These are phyloP conservation scores for Podarcis siculus DNA, from an alignment of 2,797 vertebrate genomes.

Conservation along the genomic window DNA sequence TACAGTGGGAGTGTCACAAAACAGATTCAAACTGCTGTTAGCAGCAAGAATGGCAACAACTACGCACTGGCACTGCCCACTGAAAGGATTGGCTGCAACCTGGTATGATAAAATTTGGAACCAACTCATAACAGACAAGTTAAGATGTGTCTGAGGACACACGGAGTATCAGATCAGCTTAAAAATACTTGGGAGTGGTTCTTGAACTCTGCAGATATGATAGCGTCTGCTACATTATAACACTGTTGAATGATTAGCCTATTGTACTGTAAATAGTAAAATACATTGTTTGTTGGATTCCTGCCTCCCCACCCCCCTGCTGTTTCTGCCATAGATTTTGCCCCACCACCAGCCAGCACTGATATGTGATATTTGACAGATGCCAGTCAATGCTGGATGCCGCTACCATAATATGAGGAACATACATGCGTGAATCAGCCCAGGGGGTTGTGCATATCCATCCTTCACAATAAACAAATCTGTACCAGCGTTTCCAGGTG, in stretches of 20 bases:
- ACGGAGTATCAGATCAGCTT: neutral
- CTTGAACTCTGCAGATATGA: neutral
- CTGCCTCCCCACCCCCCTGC: neutral
- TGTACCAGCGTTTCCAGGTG: neutral
- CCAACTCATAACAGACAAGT: neutral
- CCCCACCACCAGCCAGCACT: neutral
- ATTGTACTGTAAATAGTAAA: neutral
- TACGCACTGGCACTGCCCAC: neutral
- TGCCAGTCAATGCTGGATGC: neutral
- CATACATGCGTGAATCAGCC: neutral
- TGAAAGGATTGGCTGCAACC: neutral
- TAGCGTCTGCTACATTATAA: neutral
- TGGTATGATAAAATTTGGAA: neutral
- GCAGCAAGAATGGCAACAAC: neutral
- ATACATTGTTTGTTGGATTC: neutral
- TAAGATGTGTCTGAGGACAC: neutral
- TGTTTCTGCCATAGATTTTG: neutral
- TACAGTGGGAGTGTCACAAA: neutral
- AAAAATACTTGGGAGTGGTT: neutral
- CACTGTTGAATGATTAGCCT: neutral
- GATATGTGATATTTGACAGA: neutral
- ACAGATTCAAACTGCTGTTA: neutral
- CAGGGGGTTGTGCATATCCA: neutral
- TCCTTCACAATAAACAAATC: neutral
- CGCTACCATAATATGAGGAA: neutral